Base-by-base conservation (phyloP, 2,888 invertebrate species). In the Choristoneura rosaceana region DNA sequence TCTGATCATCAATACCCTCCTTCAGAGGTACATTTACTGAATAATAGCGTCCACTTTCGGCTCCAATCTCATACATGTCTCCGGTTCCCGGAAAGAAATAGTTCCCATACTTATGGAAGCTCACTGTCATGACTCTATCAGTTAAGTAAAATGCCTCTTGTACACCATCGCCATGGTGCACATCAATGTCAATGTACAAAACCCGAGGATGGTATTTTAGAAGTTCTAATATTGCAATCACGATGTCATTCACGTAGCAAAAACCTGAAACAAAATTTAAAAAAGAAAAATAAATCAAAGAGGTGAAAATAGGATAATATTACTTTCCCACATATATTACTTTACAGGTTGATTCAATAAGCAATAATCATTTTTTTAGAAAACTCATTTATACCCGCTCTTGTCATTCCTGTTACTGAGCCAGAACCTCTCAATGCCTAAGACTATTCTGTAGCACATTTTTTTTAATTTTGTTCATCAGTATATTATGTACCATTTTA, bases 231-330 rank as follows among this genome's bases (percentile, higher is more conserved):
- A 99, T 99, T 1, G 98, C 98, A 81, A 99, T 98, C 0, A 99
- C 99, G 79, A 99, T 99, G 86, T 99, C 99, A 85, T 99, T 99
- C 0, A 99, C 99, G 82, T 99, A 99, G 89, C 99, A 99, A 88
- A 99, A 99, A 0, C 99, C 98, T 95, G 87, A 1, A 87, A 87
- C 59, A 67, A 17, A 68, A 62, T 70, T 63, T 12, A 12, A 47
- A 0, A 4, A 34, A 34, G 4, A 5, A 34, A 34, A 34, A 60
- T 15, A 14, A 10, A 3, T 3, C 10, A 41, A n/a, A 14, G 15
- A 7, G 12, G 10, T 12, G 14, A 34, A 59, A 58, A 34, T 45
- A 25, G 60, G 69, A 67, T 12, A 55, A 34, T 34, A 34, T 34
- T 7, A 34, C 34, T 34, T 34, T 34, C 34, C 34, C 2, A 4